These are phyloP conservation scores for Heliconius hewitsoni DNA, from an alignment of 1,140 invertebrate species.

Conservation along the genomic window DNA sequence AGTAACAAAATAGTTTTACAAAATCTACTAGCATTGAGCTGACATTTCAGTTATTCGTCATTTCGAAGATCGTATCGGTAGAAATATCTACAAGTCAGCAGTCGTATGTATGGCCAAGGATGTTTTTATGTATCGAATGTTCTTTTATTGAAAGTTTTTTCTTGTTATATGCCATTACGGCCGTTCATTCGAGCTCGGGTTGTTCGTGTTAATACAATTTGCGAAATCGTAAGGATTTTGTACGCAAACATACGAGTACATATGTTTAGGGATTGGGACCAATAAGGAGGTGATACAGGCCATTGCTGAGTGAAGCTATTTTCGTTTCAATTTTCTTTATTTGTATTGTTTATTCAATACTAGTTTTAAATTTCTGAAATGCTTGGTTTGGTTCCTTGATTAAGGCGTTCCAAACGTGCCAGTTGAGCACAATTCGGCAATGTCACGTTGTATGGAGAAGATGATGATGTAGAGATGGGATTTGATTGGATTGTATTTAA, in stretches of 20 bases:
- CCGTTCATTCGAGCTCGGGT: slow-evolving; percentile 25
- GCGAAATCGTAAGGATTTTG: slow-evolving; percentile 37
- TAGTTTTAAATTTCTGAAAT: too few species aligned
- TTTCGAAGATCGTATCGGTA: slow-evolving; percentile 55
- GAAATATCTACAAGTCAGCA: slow-evolving; percentile 47
- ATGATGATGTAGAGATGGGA: too few species aligned
- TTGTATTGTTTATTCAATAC: too few species aligned
- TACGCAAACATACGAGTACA: slow-evolving; percentile 33
- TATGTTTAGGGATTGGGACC: neutral
- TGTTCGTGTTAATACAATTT: slow-evolving; percentile 40
- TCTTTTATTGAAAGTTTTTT: slow-evolving; percentile 56
- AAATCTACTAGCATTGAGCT: slow-evolving; percentile 41
- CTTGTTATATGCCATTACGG: slow-evolving; percentile 41
- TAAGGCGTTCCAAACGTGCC: too few species aligned
- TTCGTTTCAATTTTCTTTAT: too few species aligned
- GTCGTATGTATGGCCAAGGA: slow-evolving; percentile 42
- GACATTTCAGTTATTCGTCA: slow-evolving; percentile 50
- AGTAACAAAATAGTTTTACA: slow-evolving; percentile 6
- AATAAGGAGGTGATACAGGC: neutral
- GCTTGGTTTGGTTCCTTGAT: too few species aligned
- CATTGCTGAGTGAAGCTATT: neutral
- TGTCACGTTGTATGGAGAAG: too few species aligned
- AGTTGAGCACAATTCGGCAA: too few species aligned
- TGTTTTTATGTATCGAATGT: slow-evolving; percentile 51
- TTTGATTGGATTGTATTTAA: too few species aligned